phyloP scores from a whole-genome alignment of 1,140 invertebrate species.

The Argopecten irradians region DNA sequence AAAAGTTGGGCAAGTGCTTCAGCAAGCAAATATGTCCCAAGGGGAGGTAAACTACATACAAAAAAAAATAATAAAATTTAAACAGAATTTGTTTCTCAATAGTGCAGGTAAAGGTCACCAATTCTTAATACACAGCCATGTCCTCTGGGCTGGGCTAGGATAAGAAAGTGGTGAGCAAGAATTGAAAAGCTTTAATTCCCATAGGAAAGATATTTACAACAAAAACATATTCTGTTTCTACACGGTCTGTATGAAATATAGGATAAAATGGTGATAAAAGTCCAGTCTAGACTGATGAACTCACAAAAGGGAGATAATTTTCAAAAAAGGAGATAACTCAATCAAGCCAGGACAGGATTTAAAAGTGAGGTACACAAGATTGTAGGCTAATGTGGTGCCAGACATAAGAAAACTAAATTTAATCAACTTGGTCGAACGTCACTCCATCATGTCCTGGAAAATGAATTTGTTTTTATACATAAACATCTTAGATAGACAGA shows the following conservation, averaged over 20 bases:
- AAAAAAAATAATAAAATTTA: too few species aligned
- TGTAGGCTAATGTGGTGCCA: not conserved
- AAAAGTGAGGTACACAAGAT: not conserved
- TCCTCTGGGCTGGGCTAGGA: not conserved
- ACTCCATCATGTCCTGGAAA: not conserved
- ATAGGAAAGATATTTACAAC: not conserved
- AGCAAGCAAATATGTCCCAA: not conserved
- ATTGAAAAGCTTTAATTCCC: not conserved
- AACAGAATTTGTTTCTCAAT: too few species aligned
- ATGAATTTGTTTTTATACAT: too few species aligned
- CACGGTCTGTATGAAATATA: not conserved
- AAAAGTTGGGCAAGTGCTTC: not conserved
- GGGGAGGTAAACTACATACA: not conserved
- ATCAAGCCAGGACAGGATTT: not conserved
- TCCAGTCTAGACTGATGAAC: not conserved
- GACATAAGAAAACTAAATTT: not conserved
- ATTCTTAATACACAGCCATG: not conserved
- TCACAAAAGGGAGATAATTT: not conserved
- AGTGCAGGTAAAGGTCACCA: not conserved
- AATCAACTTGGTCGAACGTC: not conserved
- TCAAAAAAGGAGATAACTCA: not conserved
- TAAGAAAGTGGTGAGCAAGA: not conserved
- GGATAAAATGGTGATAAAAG: not conserved
- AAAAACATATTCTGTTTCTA: not conserved
- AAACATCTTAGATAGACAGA: too few species aligned